phyloP scores from a whole-genome alignment of 2,797 vertebrate genomes.

The Menidia menidia region DNA sequence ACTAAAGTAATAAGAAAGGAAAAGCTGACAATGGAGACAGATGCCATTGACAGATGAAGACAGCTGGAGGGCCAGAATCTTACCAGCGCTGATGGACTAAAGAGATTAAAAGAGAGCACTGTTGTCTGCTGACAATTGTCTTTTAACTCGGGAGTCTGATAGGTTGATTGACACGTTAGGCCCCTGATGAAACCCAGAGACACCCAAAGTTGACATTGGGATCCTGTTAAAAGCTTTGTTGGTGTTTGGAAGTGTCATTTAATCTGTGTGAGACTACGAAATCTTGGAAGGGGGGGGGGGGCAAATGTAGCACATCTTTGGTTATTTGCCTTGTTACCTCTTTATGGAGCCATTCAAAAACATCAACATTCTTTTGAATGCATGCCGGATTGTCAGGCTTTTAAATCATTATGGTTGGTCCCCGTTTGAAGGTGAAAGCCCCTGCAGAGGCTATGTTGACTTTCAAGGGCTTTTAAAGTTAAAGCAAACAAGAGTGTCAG shows the following conservation, averaged over 20 bases:
- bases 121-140: slow-evolving; percentile 34
- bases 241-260: slow-evolving; percentile 17
- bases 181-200: slow-evolving; percentile 32
- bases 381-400: slow-evolving; percentile 47
- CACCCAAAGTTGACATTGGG: slow-evolving; percentile 39
- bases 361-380: slow-evolving; percentile 29
- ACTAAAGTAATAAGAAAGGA: slow-evolving; percentile 20
- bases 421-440: slow-evolving; percentile 50
- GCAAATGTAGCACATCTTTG: neutral
- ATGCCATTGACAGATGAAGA: slow-evolving; percentile 32
- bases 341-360: slow-evolving; percentile 7
- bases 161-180: slow-evolving; percentile 50
- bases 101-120: slow-evolving; percentile 36
- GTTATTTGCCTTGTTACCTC: neutral
- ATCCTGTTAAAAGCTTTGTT: slow-evolving; percentile 38
- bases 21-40: neutral
- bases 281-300: no score
- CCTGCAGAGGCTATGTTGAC: slow-evolving; percentile 59
- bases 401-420: slow-evolving; percentile 47
- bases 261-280: slow-evolving; percentile 37
- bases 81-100: slow-evolving; percentile 35
- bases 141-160: slow-evolving; percentile 22
- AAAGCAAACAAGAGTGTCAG: slow-evolving; percentile 72
- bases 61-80: slow-evolving; percentile 7
- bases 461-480: slow-evolving; percentile 68